Base-by-base conservation (phyloP, 2,113 vertebrate species). In the Craseonycteris thonglongyai region DNA sequence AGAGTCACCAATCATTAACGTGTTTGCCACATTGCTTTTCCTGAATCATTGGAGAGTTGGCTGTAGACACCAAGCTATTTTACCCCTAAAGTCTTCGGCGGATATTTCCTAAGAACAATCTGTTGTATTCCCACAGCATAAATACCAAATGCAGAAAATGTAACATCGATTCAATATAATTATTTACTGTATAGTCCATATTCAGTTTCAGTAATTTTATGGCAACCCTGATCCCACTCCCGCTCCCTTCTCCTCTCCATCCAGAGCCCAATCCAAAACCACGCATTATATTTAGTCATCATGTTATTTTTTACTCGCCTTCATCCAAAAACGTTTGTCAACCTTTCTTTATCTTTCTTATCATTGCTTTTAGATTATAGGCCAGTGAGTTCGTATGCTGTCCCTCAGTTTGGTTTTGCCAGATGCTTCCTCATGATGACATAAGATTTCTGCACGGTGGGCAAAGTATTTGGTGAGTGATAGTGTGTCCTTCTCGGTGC, bases 201-300 rank as follows among this genome's bases (percentile, higher is more conserved):
- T 63, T 75, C 21, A 54, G 30, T 59, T 85, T 21, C 28, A 40
- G 18, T 33, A 40, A n/a, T 76, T 87, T 28, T 21, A 40, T 28
- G 38, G 22, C n/a, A 22, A 33, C 21, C 24, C 13, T 7, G 21
- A 2, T 22, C 14, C 16, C n/a, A 49, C 0, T 12, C 12, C 15
- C 19, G 3, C 3, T 26, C 6, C 26, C 49, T 18, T 1, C 14
- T 13, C 1, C n/a, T 28, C 8, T 22, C 1, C 61, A 24, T 21
- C 2, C 61, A 47, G 51, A 92, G 13, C 22, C 40, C 66, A 24
- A 30, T 82, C 76, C 13, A 74, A 88, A 95, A 18, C 28, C 28
- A 49, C 5, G 14, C n/a, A 16, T 22, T 74, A 7, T n/a, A 33
- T 75, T 80, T 51, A 80, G 10, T 71, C 21, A 2, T 59, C 40